phyloP scores from a whole-genome alignment of 1,140 invertebrate species.

The Nymphalis io region DNA sequence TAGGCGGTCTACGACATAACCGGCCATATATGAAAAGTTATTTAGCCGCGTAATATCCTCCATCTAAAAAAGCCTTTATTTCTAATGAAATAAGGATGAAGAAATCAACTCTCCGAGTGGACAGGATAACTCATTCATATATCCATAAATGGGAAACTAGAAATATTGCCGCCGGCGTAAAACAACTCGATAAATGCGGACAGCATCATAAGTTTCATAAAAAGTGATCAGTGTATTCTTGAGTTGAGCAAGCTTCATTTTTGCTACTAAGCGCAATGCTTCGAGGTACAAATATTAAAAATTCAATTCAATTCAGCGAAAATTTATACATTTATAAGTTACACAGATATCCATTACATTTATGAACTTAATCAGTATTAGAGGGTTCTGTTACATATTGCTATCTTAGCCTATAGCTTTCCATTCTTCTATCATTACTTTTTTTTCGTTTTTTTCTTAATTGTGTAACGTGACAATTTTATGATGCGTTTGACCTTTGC shows the following conservation, averaged over 20 bases:
- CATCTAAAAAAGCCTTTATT: slow-evolving; percentile 38
- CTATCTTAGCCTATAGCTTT: too few relatives aligned
- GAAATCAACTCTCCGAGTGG: slow-evolving; percentile 26
- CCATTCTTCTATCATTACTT: too few relatives aligned
- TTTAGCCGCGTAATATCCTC: slow-evolving; percentile 43
- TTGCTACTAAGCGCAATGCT: slow-evolving; percentile 9
- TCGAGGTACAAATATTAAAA: not conserved
- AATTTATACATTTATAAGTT: too few relatives aligned
- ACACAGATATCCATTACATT: too few relatives aligned
- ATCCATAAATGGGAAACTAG: slow-evolving; percentile 62
- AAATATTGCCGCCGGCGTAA: slow-evolving; percentile 55
- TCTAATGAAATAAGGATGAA: slow-evolving; percentile 41
- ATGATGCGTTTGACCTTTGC: too few relatives aligned
- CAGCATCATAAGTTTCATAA: slow-evolving; percentile 47
- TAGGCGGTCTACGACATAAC: slow-evolving; percentile 38
- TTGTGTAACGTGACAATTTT: too few relatives aligned
- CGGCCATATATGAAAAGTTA: slow-evolving; percentile 41
- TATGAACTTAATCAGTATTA: too few relatives aligned
- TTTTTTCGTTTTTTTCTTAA: too few relatives aligned
- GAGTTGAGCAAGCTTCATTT: slow-evolving; percentile 27
- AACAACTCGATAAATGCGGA: slow-evolving; percentile 56
- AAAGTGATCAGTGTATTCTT: slow-evolving; percentile 37
- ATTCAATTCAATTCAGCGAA: not conserved
- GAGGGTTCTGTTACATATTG: too few relatives aligned
- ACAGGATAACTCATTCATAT: slow-evolving; percentile 61